A percentile compares a stretch with the other conserved stretches of the same genome.
Conservation (phyloP, 2,797 vertebrate genomes). For the Cephalopachus bancanus region DNA sequence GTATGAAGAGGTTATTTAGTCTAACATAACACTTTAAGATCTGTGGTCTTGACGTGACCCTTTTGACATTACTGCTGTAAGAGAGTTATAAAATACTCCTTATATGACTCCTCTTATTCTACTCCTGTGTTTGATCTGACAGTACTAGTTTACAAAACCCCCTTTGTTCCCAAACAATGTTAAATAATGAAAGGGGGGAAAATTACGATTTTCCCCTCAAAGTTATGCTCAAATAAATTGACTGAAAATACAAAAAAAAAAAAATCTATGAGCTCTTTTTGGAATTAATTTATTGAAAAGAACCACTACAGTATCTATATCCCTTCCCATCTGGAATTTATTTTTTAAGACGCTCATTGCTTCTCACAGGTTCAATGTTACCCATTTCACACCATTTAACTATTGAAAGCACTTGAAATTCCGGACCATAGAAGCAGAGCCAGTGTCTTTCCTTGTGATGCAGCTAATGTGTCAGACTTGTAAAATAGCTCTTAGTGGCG, state of each 20-base stretch:
- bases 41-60: conserved; percentile 69
- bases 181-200: conserved; percentile 75
- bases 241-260: conserved; percentile 50
- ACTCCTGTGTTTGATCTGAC: conserved; percentile 78
- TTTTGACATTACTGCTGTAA: conserved; percentile 50
- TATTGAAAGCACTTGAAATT: conserved; percentile 92
- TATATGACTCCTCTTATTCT: conserved; percentile 70
- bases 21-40: conserved; percentile 56
- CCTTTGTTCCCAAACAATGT: conserved; percentile 61
- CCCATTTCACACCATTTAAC: conserved; percentile 91
- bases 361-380: conserved; percentile 89
- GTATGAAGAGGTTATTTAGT: not conserved
- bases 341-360: conserved; percentile 91
- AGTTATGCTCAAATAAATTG: conserved; percentile 68
- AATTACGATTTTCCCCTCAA: not conserved
- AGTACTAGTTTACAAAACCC: conserved; percentile 59
- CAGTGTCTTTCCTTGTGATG: conserved; percentile 90
- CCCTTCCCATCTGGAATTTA: conserved; percentile 95
- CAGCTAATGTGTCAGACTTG: conserved; percentile 96
- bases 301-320: conserved; percentile 84
- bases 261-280: conserved; percentile 57
- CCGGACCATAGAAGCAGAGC: conserved; percentile 90
- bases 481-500: conserved; percentile 94
- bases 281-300: conserved; percentile 80
- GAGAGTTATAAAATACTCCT: conserved; percentile 79